Evolutionary conservation across 2,797 vertebrate genomes (phyloP).

Genomic region (Sebastiscus tertius): DNA sequence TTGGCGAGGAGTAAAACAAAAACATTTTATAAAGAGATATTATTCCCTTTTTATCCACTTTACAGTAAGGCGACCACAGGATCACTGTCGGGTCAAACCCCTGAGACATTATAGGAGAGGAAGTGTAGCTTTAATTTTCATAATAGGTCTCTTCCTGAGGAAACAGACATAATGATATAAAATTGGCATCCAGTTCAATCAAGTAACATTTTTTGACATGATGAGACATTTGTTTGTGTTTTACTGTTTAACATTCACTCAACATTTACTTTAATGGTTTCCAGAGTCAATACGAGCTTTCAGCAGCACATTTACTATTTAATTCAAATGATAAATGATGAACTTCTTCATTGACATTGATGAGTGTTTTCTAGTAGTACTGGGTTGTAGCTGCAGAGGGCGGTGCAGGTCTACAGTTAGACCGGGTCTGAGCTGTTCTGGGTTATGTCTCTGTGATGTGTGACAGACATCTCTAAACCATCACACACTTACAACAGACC

Average conservation of each 20-base stretch:
- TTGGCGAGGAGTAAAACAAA: slow-evolving; percentile 6
- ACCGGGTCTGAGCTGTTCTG: fast-evolving
- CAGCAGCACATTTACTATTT: neutral
- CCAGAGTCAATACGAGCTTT: neutral
- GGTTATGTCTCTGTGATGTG: neutral
- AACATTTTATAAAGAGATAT: slow-evolving; percentile 4
- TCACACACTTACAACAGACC: neutral
- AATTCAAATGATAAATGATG: neutral
- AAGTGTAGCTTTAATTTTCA: slow-evolving; percentile 24
- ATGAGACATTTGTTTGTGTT: neutral
- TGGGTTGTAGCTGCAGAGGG: slow-evolving; percentile 40
- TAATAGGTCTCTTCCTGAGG: neutral
- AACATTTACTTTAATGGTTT: neutral
- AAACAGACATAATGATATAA: neutral
- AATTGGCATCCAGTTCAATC: neutral
- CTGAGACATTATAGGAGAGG: neutral
- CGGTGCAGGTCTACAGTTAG: neutral
- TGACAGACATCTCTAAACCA: neutral
- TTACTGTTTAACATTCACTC: neutral
- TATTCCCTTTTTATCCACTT: slow-evolving; percentile 22
- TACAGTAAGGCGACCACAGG: slow-evolving; percentile 16
- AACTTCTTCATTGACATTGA: neutral
- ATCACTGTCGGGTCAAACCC: neutral
- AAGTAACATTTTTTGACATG: neutral
- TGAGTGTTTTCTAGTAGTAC: neutral